Conservation (phyloP, 1,140 invertebrate genomes). For the Panagrolaimus sp. region DNA sequence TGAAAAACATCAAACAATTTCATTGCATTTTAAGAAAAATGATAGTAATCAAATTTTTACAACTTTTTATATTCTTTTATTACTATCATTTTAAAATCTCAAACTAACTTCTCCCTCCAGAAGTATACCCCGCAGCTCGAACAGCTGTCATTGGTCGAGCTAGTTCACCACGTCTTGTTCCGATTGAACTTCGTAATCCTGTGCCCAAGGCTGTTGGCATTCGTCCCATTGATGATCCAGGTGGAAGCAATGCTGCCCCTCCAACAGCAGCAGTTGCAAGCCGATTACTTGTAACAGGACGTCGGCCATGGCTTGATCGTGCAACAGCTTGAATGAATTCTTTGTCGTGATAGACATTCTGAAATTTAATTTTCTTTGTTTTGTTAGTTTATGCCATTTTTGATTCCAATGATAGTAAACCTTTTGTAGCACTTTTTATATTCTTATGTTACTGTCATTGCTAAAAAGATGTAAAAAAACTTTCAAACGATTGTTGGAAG, state of each 20-base stretch:
- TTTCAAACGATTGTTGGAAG: too few relatives aligned
- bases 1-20: too few relatives aligned
- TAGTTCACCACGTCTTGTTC: slow-evolving; percentile 45
- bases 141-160: slow-evolving; percentile 86
- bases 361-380: too few relatives aligned
- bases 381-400: too few relatives aligned
- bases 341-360: slow-evolving; percentile 52
- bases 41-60: too few relatives aligned
- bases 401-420: too few relatives aligned
- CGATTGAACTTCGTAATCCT: slow-evolving; percentile 21
- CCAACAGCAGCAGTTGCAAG: background rate
- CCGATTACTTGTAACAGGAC: slow-evolving; percentile 50
- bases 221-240: background rate
- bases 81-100: too few relatives aligned
- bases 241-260: background rate
- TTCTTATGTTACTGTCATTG: too few relatives aligned
- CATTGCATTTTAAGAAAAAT: too few relatives aligned
- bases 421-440: too few relatives aligned
- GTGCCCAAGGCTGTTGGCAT: slow-evolving; percentile 4
- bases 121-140: slow-evolving; percentile 85
- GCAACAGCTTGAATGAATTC: slow-evolving; percentile 49
- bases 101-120: slow-evolving; percentile 62
- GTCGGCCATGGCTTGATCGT: slow-evolving; percentile 46
- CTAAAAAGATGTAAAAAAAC: too few relatives aligned
- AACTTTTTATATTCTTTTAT: too few relatives aligned